Base-by-base conservation (phyloP, 2,113 vertebrate species). In the Rhineura floridana region DNA sequence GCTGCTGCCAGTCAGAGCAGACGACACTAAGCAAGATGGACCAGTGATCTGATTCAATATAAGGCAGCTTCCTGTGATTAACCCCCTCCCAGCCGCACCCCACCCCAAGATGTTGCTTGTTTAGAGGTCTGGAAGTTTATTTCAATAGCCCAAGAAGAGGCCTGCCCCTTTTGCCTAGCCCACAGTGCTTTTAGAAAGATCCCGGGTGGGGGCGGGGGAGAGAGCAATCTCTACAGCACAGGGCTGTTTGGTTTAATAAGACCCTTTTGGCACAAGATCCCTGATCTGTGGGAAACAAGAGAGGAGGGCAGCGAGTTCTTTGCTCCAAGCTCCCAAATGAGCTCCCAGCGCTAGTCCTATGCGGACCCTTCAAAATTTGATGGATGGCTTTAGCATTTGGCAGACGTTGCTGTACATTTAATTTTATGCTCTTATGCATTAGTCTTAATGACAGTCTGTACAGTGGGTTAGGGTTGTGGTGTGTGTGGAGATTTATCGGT, bases 321-420 rank as follows among this genome's bases (percentile, higher is more conserved):
- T 70, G 65, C 36, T 81, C 21, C 39, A 2, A 5, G 52, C 33
- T 80, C 50, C 48, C 30, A 33, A 70, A 70, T 6, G 7, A 48
- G 33, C 44, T 63, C 72, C 52, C 30, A 59, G 48, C 39, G 8
- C 30, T 9, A 46, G 78, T 15, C 13, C 44, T 36, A 42, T 85
- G 83, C 25, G 4, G 10, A 21, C 52, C 52, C 67, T 89, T 89
- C 52, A 72, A 25, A 42, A 23, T 10, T 8, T 85, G 88, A 89
- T 85, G 59, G 88, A 81, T 89, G 69, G 55, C 39, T 36, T 73
- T 46, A 36, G 30, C 30, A 46, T 89, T 79, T 81, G 76, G 65
- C 4, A 2, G 77, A 72, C 8, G 28, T 89, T 65, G 77, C 78
- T 75, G 59, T 55, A 55, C 70, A 12, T 76, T 81, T 89, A 67